Evolutionary conservation across 1,140 invertebrate genomes (phyloP), one percentile per base, ranked within the genome.

Genomic region (Penaeus japonicus): DNA sequence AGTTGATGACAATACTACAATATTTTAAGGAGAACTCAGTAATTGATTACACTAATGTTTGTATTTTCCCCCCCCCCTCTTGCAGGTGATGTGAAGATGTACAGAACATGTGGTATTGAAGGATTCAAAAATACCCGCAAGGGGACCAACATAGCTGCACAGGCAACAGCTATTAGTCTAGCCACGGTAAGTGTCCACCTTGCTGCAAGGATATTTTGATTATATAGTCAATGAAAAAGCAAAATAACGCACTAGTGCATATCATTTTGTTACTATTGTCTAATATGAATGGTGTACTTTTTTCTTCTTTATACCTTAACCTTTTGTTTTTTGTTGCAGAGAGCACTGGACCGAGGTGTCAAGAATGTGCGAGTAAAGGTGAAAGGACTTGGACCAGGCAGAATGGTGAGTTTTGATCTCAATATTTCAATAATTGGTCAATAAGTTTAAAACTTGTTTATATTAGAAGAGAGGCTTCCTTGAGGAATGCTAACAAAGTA

Each of bases 91-190:
- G 93, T 94, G 5, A 93, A 95, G 90, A 75, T 95, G 0, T 93
- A 95, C 22, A 93, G 95, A 82, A 95, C 96, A 10, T 96, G 97
- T 94, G 96, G 97, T 24, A 94, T 96, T 88, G 98, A 99, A 93
- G 98, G 98, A 35, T 99, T 98, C 92, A 98, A 98, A 93, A 97
- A 98, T 93, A 95, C 97, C 4, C 95, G 95, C 90, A 99, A 99
- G 93, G 98, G 97, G 88, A 99, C 98, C 15, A 99, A 98, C 92
- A 96, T 99, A 91, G 98, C 98, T 73, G 98, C 97, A 22, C 98
- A 99, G 93, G 96, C 97, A 55, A 97, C 97, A 81, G 98, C 96
- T 27, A 94, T 98, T 55, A 95, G 94, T 89, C 93, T 97, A 91
- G 95, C 95, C 81, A 93, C 92, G 65, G 96, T 96, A 92, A 94